These are phyloP conservation scores for Latheticus oryzae DNA, from an alignment of 2,888 invertebrate species.

Conservation along the genomic window DNA sequence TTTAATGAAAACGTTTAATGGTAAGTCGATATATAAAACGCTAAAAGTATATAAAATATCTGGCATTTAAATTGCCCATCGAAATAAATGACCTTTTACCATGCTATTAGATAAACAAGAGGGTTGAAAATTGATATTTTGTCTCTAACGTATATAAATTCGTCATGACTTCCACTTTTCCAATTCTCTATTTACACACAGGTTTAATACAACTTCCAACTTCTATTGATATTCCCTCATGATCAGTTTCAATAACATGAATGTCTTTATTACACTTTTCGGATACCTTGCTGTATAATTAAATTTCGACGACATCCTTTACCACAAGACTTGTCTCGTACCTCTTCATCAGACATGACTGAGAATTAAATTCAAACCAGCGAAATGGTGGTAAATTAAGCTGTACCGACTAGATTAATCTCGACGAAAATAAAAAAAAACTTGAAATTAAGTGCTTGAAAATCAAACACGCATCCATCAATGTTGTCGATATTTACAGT, in stretches of 20 bases:
- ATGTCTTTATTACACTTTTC: slow-evolving; percentile 29
- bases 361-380: slow-evolving; percentile 6
- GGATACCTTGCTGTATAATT: slow-evolving; percentile 29
- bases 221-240: slow-evolving; percentile 32
- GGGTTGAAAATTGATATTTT: too few species aligned
- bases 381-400: too few species aligned
- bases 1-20: slow-evolving; percentile 13
- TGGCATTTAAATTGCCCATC: slow-evolving; percentile 3
- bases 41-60: slow-evolving; percentile 4
- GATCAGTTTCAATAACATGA: slow-evolving; percentile 7
- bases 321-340: slow-evolving; percentile 10
- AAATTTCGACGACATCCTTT: slow-evolving; percentile 20
- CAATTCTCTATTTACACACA: not conserved
- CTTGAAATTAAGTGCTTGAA: slow-evolving; percentile 37
- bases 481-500: slow-evolving; percentile 33
- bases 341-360: slow-evolving; percentile 20
- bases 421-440: slow-evolving; percentile 21
- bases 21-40: slow-evolving; percentile 8
- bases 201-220: slow-evolving; percentile 30
- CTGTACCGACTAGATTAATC: slow-evolving; percentile 6
- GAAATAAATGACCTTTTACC: slow-evolving; percentile 14
- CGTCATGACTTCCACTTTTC: not conserved
- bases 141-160: too few species aligned
- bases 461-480: slow-evolving; percentile 39
- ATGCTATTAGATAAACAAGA: slow-evolving; percentile 19